phyloP scores from a whole-genome alignment of 1,140 invertebrate genomes.

The Prorops nasuta region DNA sequence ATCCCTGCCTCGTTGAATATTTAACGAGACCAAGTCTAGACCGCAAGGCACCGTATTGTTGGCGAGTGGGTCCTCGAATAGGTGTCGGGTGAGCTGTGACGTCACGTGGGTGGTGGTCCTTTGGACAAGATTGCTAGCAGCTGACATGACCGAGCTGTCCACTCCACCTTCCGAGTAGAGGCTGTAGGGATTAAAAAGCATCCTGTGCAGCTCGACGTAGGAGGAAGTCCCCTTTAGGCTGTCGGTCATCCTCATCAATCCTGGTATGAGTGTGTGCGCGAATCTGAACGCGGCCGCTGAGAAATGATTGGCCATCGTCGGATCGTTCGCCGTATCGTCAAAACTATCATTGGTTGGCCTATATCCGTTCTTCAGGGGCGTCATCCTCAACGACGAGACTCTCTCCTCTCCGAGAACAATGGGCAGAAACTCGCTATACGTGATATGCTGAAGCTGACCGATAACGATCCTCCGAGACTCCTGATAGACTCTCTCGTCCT shows the following conservation, averaged over 20 bases:
- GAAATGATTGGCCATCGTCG: conserved; percentile 87
- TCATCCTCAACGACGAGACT: conserved; percentile 62
- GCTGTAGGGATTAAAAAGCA: conserved; percentile 80
- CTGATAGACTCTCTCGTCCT: conserved; percentile 77
- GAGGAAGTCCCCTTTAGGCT: conserved; percentile 61
- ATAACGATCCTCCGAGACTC: conserved; percentile 78
- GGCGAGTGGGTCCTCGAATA: conserved; percentile 65
- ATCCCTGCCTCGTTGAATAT: conserved; percentile 85
- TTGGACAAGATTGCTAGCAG: conserved; percentile 67
- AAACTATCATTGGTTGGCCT: conserved; percentile 61
- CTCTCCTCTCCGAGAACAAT: conserved; percentile 67
- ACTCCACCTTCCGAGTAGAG: conserved; percentile 66
- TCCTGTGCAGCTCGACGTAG: conserved; percentile 72
- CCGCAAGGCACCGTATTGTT: conserved; percentile 60
- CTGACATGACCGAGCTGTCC: conserved; percentile 63
- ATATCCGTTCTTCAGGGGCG: conserved; percentile 60
- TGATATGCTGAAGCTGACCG: conserved; percentile 84
- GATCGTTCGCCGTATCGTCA: conserved; percentile 65
- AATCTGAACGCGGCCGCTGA: conserved; percentile 88
- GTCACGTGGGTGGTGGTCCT: conserved; percentile 57
- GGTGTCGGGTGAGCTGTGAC: conserved; percentile 68
- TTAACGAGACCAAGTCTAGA: conserved; percentile 80
- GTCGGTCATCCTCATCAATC: conserved; percentile 68
- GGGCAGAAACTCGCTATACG: conserved; percentile 86
- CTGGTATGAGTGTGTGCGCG: conserved; percentile 81